Percentiles rank a stretch among this genome's conserved stretches.
These are phyloP conservation scores for Phlogophora meticulosa DNA, from an alignment of 2,888 invertebrate genomes.

Conservation along the genomic window DNA sequence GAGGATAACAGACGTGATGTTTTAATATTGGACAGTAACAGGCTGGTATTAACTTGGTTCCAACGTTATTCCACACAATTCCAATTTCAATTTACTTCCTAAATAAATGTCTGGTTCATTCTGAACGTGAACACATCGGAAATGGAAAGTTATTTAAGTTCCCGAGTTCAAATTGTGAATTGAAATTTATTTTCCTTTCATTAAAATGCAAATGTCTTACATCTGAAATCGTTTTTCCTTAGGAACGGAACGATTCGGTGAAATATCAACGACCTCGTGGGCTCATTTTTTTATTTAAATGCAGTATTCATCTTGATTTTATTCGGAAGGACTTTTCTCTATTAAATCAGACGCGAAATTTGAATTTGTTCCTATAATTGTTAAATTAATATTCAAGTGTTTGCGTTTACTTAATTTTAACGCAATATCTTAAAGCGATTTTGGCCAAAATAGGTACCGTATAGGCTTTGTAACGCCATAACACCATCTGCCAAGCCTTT, in stretches of 20 bases:
- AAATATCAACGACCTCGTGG: conserved; percentile 12
- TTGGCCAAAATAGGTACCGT: too few relatives aligned
- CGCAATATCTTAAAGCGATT: too few relatives aligned
- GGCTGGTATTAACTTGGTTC: too few relatives aligned
- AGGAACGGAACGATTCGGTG: conserved; percentile 5
- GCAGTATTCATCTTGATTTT: conserved; percentile 18
- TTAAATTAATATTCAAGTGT: neutral
- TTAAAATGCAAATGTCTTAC: conserved; percentile 47
- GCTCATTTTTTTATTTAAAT: conserved; percentile 28
- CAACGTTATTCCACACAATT: too few relatives aligned
- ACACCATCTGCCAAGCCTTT: too few relatives aligned
- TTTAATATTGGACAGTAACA: too few relatives aligned
- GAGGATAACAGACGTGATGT: too few relatives aligned
- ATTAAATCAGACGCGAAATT: neutral
- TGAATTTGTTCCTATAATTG: neutral
- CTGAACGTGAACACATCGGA: conserved; percentile 3
- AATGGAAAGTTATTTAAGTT: conserved; percentile 30
- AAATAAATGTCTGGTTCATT: neutral
- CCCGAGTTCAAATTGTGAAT: conserved; percentile 34
- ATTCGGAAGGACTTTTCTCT: neutral
- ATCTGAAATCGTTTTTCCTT: conserved; percentile 22
- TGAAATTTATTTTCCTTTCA: conserved; percentile 42
- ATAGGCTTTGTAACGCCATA: too few relatives aligned
- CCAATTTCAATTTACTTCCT: neutral
- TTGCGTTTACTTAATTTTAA: too few relatives aligned